phyloP scores from a whole-genome alignment of 1,140 invertebrate genomes.

The Steinernema feltiae region DNA sequence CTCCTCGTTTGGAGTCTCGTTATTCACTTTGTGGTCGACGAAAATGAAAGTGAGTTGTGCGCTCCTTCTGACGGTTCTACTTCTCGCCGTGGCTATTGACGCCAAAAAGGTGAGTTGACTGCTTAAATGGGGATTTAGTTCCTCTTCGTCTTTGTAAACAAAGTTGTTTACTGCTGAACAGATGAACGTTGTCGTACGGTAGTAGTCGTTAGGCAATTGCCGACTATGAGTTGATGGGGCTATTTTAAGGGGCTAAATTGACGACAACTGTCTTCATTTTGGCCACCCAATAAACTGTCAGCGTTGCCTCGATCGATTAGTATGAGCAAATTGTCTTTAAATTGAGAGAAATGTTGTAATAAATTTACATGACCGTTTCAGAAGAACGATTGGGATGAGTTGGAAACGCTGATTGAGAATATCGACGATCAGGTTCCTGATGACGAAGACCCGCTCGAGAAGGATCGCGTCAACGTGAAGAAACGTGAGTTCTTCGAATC shows the following conservation, averaged over 20 bases:
- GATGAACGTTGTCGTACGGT: background rate
- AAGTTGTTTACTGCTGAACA: background rate
- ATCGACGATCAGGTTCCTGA: slow-evolving; percentile 41
- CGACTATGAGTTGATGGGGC: background rate
- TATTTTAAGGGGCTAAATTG: background rate
- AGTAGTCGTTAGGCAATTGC: background rate
- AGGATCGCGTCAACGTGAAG: slow-evolving; percentile 21
- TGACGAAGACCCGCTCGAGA: slow-evolving; percentile 30
- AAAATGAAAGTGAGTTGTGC: background rate
- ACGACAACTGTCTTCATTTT: background rate
- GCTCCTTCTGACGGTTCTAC: background rate
- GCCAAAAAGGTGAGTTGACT: slow-evolving; percentile 5
- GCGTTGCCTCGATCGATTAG: no score
- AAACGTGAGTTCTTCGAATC: slow-evolving; percentile 11
- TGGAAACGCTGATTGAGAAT: slow-evolving; percentile 43
- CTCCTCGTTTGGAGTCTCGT: slow-evolving; percentile 1
- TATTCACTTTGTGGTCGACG: background rate
- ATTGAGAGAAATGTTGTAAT: background rate
- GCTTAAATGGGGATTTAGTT: no score
- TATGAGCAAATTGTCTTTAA: no score
- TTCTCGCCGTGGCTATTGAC: background rate
- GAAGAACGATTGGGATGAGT: slow-evolving; percentile 27
- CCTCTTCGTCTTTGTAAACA: background rate
- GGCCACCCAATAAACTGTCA: background rate
- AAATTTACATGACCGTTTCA: background rate